phyloP scores from a whole-genome alignment of 2,888 invertebrate genomes.

The Nasonia oneida region DNA sequence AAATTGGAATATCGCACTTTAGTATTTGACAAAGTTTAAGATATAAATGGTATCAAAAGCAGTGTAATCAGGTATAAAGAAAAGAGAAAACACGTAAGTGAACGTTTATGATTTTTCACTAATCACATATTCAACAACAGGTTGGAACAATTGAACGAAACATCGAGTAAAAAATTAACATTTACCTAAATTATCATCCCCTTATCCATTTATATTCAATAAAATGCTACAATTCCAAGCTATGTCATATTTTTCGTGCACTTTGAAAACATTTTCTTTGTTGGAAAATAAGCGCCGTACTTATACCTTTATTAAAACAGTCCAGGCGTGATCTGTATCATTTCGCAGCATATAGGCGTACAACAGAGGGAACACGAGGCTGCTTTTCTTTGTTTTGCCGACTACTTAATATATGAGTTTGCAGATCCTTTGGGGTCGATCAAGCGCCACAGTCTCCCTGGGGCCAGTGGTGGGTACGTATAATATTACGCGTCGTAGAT shows the following conservation, averaged over 20 bases:
- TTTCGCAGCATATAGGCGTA: neutral
- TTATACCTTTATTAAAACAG: neutral
- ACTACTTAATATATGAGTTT: neutral
- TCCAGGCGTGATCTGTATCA: neutral
- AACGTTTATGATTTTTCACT: neutral
- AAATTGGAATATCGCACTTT: neutral
- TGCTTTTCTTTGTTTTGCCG: conserved; percentile 15
- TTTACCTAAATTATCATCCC: no score
- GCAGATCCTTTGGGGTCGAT: neutral
- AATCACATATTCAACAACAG: no score
- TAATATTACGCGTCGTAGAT: no score
- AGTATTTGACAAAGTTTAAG: neutral
- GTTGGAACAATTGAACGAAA: no score
- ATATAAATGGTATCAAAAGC: neutral
- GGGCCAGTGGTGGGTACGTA: no score
- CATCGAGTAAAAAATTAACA: no score
- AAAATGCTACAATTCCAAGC: neutral
- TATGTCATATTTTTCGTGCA: neutral
- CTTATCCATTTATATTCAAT: neutral
- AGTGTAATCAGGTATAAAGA: neutral
- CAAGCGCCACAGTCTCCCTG: neutral
- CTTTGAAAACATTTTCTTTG: neutral
- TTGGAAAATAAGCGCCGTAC: neutral
- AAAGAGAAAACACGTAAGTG: neutral
- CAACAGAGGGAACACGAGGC: neutral